phyloP scores from a whole-genome alignment of 2,113 vertebrate genomes.

The Ramphastos sulfuratus region DNA sequence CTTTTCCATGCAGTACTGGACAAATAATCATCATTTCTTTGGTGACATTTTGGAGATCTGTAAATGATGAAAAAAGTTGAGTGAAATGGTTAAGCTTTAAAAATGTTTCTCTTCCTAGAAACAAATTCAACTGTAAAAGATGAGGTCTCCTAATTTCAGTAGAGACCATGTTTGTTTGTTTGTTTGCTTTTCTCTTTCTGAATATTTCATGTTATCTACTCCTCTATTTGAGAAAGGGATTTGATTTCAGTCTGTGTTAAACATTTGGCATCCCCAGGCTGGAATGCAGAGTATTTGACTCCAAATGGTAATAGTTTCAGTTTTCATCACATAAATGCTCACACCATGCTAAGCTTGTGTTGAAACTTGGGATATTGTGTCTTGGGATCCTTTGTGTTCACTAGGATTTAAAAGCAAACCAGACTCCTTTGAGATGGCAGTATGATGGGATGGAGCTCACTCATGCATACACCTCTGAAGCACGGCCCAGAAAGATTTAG shows the following conservation, averaged over 20 bases:
- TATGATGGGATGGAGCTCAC: background rate
- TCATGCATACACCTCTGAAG: background rate
- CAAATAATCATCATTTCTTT: background rate
- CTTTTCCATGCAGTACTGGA: background rate
- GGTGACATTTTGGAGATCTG: background rate
- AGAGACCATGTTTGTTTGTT: constrained; percentile 2
- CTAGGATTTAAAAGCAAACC: background rate
- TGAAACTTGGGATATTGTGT: background rate
- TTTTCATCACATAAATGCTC: background rate
- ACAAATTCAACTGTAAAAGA: background rate
- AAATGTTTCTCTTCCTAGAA: background rate
- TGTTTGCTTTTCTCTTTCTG: background rate
- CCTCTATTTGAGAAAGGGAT: background rate
- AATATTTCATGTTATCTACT: constrained; percentile 12
- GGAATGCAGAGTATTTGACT: background rate
- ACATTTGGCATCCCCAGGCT: background rate
- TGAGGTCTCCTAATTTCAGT: background rate
- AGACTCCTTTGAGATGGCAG: background rate
- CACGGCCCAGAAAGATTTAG: background rate
- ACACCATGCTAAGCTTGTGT: background rate
- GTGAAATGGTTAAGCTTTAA: constrained; percentile 17
- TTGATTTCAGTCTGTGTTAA: constrained; percentile 10
- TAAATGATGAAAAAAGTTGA: background rate
- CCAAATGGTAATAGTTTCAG: background rate
- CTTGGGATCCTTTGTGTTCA: background rate